Conservation (phyloP, 2,797 vertebrate species). For the Girardinus metallicus region DNA sequence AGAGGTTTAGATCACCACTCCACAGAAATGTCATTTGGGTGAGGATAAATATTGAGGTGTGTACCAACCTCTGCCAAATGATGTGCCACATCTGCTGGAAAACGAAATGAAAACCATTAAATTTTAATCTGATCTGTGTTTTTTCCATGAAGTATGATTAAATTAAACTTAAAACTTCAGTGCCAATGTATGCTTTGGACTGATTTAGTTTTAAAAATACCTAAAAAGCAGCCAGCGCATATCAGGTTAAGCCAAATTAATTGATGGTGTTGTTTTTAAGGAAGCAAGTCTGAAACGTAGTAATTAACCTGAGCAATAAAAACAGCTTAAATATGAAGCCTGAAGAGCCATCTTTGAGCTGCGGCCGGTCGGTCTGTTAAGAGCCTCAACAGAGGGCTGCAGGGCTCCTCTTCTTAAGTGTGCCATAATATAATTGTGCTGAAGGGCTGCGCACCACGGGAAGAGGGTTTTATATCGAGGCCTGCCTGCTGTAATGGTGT, state of each 20-base stretch:
- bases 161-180: slow-evolving; percentile 12
- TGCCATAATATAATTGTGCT: slow-evolving; percentile 60
- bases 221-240: neutral
- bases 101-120: neutral
- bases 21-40: slow-evolving; percentile 58
- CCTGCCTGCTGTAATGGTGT: slow-evolving; percentile 65
- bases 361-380: slow-evolving; percentile 10
- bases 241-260: neutral
- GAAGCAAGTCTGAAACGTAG: slow-evolving; percentile 19
- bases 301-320: slow-evolving; percentile 19
- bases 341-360: slow-evolving; percentile 8
- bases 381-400: slow-evolving; percentile 32
- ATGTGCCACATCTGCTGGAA: slow-evolving; percentile 8
- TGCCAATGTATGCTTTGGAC: slow-evolving; percentile 15
- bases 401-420: slow-evolving; percentile 50
- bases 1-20: slow-evolving; percentile 38
- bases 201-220: slow-evolving; percentile 17
- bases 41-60: slow-evolving; percentile 35
- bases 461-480: slow-evolving; percentile 63
- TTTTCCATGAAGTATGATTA: slow-evolving; percentile 11
- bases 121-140: slow-evolving; percentile 9
- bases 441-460: slow-evolving; percentile 56
- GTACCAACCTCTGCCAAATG: slow-evolving; percentile 12
- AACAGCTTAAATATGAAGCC: slow-evolving; percentile 18
- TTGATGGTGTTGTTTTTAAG: neutral